These are phyloP conservation scores for Theocolax elegans DNA, from an alignment of 1,140 invertebrate genomes.

Conservation along the genomic window DNA sequence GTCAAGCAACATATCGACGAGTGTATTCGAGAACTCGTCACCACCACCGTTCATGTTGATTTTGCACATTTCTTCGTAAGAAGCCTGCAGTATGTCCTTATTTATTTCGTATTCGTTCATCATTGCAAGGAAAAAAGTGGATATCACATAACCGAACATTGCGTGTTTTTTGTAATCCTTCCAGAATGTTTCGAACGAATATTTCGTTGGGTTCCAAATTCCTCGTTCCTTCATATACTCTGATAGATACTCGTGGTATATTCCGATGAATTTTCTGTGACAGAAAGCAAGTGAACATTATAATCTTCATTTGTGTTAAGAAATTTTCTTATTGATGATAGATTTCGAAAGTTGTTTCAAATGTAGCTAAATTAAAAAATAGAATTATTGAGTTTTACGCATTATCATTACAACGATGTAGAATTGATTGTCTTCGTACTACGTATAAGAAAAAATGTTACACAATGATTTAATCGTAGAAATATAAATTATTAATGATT, in stretches of 20 bases:
- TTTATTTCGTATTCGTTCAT: slow-evolving; percentile 36
- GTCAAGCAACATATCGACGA: slow-evolving; percentile 51
- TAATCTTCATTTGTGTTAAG: not conserved
- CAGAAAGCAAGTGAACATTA: not conserved
- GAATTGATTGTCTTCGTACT: too few relatives aligned
- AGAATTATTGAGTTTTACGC: too few relatives aligned
- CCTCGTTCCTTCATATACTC: slow-evolving; percentile 39
- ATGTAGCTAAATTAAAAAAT: too few relatives aligned
- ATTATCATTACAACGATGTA: too few relatives aligned
- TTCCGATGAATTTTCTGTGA: slow-evolving; percentile 51
- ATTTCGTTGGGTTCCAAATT: slow-evolving; percentile 42
- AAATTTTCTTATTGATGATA: too few relatives aligned
- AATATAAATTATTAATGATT: too few relatives aligned
- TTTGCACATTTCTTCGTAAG: fast-evolving
- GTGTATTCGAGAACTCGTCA: slow-evolving; percentile 40
- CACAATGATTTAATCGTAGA: too few relatives aligned
- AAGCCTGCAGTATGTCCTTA: not conserved
- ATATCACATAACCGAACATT: slow-evolving; percentile 55
- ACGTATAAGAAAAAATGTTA: too few relatives aligned
- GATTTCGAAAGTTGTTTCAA: too few relatives aligned
- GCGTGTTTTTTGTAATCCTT: slow-evolving; percentile 53
- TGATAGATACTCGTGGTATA: slow-evolving; percentile 53
- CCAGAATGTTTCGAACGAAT: slow-evolving; percentile 50
- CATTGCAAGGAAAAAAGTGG: slow-evolving; percentile 51
- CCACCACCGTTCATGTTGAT: slow-evolving; percentile 25